Conservation (phyloP, 2,797 vertebrate genomes). For the Molossus molossus region DNA sequence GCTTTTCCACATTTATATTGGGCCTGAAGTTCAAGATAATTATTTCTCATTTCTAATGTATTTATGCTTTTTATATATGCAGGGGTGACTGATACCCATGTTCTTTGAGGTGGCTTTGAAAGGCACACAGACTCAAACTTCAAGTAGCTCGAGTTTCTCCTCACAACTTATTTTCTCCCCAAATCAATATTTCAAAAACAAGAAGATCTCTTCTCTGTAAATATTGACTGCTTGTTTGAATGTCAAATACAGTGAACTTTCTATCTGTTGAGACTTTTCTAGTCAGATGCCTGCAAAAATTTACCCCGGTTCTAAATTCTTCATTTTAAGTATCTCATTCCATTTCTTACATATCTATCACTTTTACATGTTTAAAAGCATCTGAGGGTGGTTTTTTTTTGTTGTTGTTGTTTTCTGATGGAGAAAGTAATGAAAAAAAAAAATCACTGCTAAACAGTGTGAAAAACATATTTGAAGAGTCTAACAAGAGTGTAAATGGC, state of each 20-base stretch:
- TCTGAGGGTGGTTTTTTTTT: not conserved
- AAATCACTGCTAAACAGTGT: not conserved
- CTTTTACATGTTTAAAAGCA: constrained; percentile 36
- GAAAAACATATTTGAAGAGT: constrained; percentile 2
- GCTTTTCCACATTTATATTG: constrained; percentile 8
- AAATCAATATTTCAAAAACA: constrained; percentile 86
- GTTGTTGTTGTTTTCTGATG: not conserved
- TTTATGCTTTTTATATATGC: constrained; percentile 71
- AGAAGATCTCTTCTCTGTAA: constrained; percentile 79
- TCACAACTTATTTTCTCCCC: constrained; percentile 74
- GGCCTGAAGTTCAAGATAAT: constrained; percentile 60
- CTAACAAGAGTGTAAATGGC: not conserved
- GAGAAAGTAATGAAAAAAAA: not conserved
- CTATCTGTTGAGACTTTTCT: constrained; percentile 78
- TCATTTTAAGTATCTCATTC: constrained; percentile 13
- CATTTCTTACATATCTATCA: not conserved
- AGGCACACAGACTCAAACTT: not conserved
- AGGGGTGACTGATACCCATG: not conserved
- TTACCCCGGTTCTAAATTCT: not conserved
- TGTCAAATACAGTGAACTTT: constrained; percentile 83
- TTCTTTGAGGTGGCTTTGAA: constrained; percentile 70
- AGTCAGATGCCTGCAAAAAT: constrained; percentile 75
- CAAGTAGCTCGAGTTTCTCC: constrained; percentile 54
- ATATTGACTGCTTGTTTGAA: constrained; percentile 84
- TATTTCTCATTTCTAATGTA: constrained; percentile 57